A percentile compares a stretch with the other conserved stretches of the same genome.
phyloP scores from a whole-genome alignment of 2,113 vertebrate genomes.

The Arizona elegans region DNA sequence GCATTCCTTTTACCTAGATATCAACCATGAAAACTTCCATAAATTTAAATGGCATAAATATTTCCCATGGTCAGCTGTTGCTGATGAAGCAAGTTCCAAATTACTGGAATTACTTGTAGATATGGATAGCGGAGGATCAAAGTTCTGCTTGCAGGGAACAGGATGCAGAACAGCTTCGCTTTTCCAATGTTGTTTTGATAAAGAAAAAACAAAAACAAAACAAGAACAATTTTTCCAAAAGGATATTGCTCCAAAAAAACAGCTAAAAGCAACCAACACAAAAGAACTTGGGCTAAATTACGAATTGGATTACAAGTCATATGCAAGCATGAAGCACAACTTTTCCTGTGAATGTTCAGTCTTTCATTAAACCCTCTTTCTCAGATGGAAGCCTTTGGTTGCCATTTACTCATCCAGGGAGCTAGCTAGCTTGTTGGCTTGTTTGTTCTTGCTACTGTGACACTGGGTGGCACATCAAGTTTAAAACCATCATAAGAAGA shows the following conservation, averaged over 20 bases:
- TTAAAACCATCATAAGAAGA: background rate
- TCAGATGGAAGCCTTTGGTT: background rate
- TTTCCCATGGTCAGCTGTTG: background rate
- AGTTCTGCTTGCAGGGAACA: background rate
- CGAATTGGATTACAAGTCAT: background rate
- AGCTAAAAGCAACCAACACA: background rate
- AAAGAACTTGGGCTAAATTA: background rate
- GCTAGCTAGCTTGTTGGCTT: background rate
- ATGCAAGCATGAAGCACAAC: background rate
- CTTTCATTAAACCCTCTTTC: background rate
- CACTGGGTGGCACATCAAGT: background rate
- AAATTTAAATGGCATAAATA: background rate
- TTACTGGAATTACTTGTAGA: background rate
- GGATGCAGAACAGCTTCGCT: background rate
- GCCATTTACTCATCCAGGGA: background rate
- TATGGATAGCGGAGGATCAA: background rate
- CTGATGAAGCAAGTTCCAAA: background rate
- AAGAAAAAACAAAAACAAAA: background rate
- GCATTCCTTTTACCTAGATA: background rate
- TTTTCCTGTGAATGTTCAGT: background rate
- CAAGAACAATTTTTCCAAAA: background rate
- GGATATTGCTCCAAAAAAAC: background rate
- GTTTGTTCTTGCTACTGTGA: background rate
- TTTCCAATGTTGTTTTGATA: background rate
- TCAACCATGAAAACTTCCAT: background rate